Conservation (phyloP, 1,140 invertebrate genomes). For the Drosophila bifasciata region DNA sequence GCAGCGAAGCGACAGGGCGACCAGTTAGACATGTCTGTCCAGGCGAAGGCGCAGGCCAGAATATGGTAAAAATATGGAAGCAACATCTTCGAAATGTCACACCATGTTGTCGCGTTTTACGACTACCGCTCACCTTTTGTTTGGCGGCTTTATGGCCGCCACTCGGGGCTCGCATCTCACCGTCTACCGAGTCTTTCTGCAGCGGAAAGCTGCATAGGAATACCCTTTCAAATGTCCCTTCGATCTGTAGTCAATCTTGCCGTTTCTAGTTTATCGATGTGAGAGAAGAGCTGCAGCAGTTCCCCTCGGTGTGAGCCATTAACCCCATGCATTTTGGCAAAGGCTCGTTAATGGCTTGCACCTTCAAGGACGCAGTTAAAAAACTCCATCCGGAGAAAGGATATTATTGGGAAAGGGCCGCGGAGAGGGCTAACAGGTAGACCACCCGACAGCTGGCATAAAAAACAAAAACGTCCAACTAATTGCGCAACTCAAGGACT, state of each 20-base stretch:
- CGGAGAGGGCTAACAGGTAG: conserved; percentile 64
- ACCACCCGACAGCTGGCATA: conserved; percentile 44
- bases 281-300: conserved; percentile 36
- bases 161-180: conserved; percentile 20
- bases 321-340: conserved; percentile 44
- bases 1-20: conserved; percentile 30
- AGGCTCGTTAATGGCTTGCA: conserved; percentile 19
- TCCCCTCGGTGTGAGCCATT: conserved; percentile 52
- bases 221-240: conserved; percentile 22
- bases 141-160: conserved; percentile 66
- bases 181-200: background rate
- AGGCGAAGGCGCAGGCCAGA: background rate
- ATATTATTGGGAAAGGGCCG: conserved; percentile 46
- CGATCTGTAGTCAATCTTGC: conserved; percentile 18
- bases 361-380: conserved; percentile 52
- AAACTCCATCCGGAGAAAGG: conserved; percentile 55
- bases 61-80: conserved; percentile 71
- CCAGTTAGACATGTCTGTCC: conserved; percentile 9
- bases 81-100: conserved; percentile 64
- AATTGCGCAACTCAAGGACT: conserved; percentile 72
- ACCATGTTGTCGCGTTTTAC: conserved; percentile 82
- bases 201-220: conserved; percentile 20
- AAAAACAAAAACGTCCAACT: conserved; percentile 54
- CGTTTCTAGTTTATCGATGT: conserved; percentile 53
- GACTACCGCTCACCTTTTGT: conserved; percentile 74